Percentiles rank a stretch among this genome's conserved stretches.
Evolutionary conservation across 2,797 vertebrate genomes (phyloP).

Genomic region (Cynopterus sphinx): DNA sequence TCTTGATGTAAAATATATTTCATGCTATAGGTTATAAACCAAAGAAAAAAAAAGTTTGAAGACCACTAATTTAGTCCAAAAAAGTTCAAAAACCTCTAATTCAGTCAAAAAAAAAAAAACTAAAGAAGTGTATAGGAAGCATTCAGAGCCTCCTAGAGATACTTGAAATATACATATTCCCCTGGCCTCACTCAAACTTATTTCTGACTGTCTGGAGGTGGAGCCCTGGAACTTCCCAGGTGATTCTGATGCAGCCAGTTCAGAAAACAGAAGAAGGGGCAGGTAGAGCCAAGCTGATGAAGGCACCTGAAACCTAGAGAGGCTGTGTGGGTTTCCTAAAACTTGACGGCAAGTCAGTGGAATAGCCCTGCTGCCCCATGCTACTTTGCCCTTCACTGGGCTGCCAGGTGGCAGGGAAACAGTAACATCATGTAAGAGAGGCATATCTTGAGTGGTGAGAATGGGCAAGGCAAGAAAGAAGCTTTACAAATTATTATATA

Average conservation of each 20-base stretch:
- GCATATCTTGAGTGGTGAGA: background rate
- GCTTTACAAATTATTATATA: too few relatives aligned
- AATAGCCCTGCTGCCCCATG: background rate
- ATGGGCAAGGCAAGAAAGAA: background rate
- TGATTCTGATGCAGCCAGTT: background rate
- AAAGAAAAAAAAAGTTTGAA: background rate
- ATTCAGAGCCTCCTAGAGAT: background rate
- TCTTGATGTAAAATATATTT: background rate
- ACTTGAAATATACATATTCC: background rate
- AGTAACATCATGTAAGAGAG: background rate
- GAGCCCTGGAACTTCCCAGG: background rate
- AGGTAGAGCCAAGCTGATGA: rapidly evolving
- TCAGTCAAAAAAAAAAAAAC: background rate
- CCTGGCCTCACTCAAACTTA: background rate
- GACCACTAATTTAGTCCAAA: background rate
- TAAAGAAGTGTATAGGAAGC: background rate
- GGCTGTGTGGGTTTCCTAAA: background rate
- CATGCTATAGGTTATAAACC: background rate
- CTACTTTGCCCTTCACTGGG: background rate
- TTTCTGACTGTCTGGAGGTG: background rate
- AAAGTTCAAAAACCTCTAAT: background rate
- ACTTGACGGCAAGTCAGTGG: background rate
- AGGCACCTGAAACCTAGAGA: background rate
- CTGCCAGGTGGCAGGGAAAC: background rate
- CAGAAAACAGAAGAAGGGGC: background rate